Evolutionary conservation across 2,113 vertebrate species (phyloP).

Genomic region (Muntiacus reevesi): DNA sequence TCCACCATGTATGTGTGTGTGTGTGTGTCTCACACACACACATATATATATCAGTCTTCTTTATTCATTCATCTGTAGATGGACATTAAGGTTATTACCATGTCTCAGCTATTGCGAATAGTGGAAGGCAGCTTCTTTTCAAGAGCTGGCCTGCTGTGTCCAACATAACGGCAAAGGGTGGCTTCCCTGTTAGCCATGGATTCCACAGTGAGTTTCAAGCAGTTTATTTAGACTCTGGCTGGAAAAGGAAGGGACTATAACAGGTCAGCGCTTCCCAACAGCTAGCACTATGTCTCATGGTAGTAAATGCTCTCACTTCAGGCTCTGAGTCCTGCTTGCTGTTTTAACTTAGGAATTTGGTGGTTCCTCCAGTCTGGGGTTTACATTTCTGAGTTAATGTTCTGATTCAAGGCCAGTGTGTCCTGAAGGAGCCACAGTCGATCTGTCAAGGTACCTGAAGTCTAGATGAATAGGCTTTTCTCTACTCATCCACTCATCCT

Average conservation of each 20-base stretch:
- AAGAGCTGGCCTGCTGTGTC: neutral
- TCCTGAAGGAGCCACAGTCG: neutral
- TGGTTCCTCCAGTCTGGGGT: neutral
- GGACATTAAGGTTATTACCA: neutral
- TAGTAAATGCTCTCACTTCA: neutral
- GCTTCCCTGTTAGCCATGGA: neutral
- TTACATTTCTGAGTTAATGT: neutral
- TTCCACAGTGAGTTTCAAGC: constrained; percentile 18
- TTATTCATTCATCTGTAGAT: neutral
- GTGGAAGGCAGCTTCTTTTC: neutral
- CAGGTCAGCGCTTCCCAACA: constrained; percentile 54
- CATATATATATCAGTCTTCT: neutral
- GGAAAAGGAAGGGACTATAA: constrained; percentile 46
- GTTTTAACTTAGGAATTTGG: neutral
- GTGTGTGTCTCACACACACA: neutral
- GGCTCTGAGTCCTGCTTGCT: neutral
- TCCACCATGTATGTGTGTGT: neutral
- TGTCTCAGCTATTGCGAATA: neutral
- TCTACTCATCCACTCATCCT: neutral
- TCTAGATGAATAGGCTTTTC: neutral
- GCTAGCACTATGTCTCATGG: neutral
- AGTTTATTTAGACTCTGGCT: constrained; percentile 59
- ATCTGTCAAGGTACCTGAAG: neutral
- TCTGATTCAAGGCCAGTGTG: neutral
- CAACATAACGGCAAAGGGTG: neutral